Evolutionary conservation across 2,888 invertebrate genomes (phyloP).

Genomic region (Patella pellucida): DNA sequence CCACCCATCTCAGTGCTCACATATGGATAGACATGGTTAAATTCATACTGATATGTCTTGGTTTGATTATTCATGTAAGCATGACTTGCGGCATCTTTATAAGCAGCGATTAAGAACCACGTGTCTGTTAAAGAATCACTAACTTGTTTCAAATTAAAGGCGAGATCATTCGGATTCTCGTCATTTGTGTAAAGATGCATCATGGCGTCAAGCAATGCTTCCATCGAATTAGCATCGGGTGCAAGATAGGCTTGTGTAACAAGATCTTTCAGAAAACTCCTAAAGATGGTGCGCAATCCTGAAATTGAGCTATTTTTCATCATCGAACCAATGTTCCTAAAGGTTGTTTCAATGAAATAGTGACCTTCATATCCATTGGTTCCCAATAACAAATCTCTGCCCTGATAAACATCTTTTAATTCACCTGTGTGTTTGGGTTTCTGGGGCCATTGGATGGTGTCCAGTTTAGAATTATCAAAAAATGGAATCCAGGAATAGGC

Average conservation of each 20-base stretch:
- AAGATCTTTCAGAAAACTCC: background rate
- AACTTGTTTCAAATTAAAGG: background rate
- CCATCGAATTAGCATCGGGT: background rate
- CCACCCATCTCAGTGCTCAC: background rate
- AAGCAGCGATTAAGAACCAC: background rate
- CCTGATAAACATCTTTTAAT: too few species aligned
- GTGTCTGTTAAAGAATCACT: background rate
- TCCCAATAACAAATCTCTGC: conserved; percentile 1
- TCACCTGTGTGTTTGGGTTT: background rate
- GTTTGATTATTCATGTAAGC: background rate
- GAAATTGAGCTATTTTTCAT: background rate
- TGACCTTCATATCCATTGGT: background rate
- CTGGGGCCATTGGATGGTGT: background rate
- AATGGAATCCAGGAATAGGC: background rate
- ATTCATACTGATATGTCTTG: background rate
- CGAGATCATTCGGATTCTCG: background rate
- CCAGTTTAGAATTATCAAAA: background rate
- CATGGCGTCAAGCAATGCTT: background rate
- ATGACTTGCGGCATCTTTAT: background rate
- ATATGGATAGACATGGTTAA: background rate
- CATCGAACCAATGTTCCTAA: too few species aligned
- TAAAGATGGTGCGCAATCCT: background rate
- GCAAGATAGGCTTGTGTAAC: background rate
- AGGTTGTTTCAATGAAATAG: background rate
- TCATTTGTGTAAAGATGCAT: background rate